A percentile compares a stretch with the other conserved stretches of the same genome.
These are phyloP conservation scores for Euura saliciscinereae DNA, from an alignment of 1,140 invertebrate genomes.

Conservation along the genomic window DNA sequence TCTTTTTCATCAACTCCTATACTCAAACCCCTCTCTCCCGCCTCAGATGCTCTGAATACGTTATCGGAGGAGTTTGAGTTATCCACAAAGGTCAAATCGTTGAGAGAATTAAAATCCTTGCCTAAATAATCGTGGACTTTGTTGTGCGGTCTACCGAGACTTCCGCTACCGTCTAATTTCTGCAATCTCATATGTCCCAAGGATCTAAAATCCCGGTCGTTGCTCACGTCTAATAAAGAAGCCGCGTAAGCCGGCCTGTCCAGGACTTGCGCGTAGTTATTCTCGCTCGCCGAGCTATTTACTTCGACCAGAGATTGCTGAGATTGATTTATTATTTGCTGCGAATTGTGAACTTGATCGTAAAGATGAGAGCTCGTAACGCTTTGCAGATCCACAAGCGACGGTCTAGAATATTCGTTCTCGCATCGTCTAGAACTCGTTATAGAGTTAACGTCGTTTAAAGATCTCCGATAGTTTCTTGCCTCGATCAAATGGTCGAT, in stretches of 20 bases:
- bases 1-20: neutral
- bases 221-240: neutral
- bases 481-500: slow-evolving; percentile 35
- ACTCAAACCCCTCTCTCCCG: neutral
- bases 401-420: slow-evolving; percentile 37
- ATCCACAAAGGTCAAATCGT: slow-evolving; percentile 40
- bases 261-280: slow-evolving; percentile 16
- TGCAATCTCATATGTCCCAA: slow-evolving; percentile 24
- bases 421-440: slow-evolving; percentile 41
- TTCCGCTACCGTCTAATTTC: slow-evolving; percentile 27
- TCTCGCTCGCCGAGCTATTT: slow-evolving; percentile 34
- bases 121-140: slow-evolving; percentile 24
- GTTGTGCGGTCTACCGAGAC: slow-evolving; percentile 9
- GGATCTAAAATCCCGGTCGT: slow-evolving; percentile 24
- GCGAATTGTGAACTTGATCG: slow-evolving; percentile 29
- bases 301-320: slow-evolving; percentile 30
- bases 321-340: slow-evolving; percentile 33
- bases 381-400: slow-evolving; percentile 39
- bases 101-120: slow-evolving; percentile 39
- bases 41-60: neutral
- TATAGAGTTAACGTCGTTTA: slow-evolving; percentile 45
- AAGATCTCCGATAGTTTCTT: slow-evolving; percentile 44
- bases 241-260: neutral
- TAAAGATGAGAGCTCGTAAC: slow-evolving; percentile 31
- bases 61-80: neutral